phyloP scores from a whole-genome alignment of 2,888 invertebrate genomes.

The Arenicola marina region DNA sequence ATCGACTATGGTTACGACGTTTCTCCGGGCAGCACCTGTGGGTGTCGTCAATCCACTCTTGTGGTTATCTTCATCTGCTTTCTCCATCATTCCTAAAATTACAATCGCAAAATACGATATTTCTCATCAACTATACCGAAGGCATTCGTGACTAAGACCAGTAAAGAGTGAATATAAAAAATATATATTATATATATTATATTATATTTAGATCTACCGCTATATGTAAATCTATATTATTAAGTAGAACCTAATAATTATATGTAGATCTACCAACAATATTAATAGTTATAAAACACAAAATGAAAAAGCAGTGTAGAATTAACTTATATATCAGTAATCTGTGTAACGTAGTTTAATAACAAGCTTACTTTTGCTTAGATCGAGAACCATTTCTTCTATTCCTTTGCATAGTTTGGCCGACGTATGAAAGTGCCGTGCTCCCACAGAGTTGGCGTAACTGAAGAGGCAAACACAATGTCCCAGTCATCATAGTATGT shows the following conservation, averaged over 20 bases:
- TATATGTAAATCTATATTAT: too few species aligned
- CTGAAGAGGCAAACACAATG: constrained; percentile 64
- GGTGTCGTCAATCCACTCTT: background rate
- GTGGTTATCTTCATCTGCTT: constrained; percentile 9
- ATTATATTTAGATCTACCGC: too few species aligned
- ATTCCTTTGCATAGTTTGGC: constrained; percentile 91
- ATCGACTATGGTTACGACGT: constrained; percentile 27
- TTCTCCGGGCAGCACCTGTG: constrained; percentile 10
- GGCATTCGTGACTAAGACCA: background rate
- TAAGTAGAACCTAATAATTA: too few species aligned
- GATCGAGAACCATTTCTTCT: constrained; percentile 84
- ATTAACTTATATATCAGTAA: background rate
- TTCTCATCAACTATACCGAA: background rate
- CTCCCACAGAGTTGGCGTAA: constrained; percentile 88
- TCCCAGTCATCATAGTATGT: too few species aligned
- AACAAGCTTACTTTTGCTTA: constrained; percentile 68
- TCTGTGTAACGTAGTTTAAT: background rate
- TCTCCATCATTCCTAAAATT: constrained; percentile 18
- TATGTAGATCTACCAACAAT: too few species aligned
- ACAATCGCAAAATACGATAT: background rate
- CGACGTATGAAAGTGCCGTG: constrained; percentile 89
- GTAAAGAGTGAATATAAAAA: background rate
- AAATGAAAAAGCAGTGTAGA: background rate
- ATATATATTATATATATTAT: too few species aligned
- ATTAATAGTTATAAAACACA: background rate